Percentiles rank a stretch among this genome's conserved stretches.
phyloP scores from a whole-genome alignment of 2,797 vertebrate species.

The Peromyscus aztecus region DNA sequence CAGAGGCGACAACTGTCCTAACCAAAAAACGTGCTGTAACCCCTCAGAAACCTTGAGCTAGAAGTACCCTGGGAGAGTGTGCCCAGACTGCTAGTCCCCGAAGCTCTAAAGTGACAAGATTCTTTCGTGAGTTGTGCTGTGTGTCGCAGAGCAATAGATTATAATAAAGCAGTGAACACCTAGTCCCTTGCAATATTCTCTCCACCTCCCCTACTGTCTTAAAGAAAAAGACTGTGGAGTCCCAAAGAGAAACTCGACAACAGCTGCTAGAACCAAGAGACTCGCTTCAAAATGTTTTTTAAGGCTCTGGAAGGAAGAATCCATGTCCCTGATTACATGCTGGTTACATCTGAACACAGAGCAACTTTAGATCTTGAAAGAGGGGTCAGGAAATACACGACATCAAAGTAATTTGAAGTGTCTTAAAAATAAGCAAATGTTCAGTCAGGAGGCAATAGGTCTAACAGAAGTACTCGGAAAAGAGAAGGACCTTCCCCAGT shows the following conservation, averaged over 20 bases:
- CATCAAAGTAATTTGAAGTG: slow-evolving; percentile 19
- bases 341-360: not conserved
- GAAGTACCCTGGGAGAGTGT: not conserved
- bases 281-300: slow-evolving; percentile 22
- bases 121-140: not conserved
- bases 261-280: not conserved
- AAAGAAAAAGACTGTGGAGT: not conserved
- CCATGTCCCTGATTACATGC: not conserved
- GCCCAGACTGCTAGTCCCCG: rapidly evolving
- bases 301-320: not conserved
- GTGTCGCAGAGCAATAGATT: not conserved
- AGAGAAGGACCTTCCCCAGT: not conserved
- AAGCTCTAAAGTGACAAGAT: not conserved
- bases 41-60: not conserved
- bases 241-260: not conserved
- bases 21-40: not conserved
- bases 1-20: not conserved
- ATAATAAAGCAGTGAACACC: not conserved
- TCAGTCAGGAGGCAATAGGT: not conserved
- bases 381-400: not conserved
- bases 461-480: not conserved
- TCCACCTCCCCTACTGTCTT: not conserved
- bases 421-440: slow-evolving; percentile 5
- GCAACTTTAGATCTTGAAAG: slow-evolving; percentile 30
- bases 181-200: not conserved